These are phyloP conservation scores for Campylorhamphus procurvoides DNA, from an alignment of 2,113 vertebrate species.

Conservation along the genomic window DNA sequence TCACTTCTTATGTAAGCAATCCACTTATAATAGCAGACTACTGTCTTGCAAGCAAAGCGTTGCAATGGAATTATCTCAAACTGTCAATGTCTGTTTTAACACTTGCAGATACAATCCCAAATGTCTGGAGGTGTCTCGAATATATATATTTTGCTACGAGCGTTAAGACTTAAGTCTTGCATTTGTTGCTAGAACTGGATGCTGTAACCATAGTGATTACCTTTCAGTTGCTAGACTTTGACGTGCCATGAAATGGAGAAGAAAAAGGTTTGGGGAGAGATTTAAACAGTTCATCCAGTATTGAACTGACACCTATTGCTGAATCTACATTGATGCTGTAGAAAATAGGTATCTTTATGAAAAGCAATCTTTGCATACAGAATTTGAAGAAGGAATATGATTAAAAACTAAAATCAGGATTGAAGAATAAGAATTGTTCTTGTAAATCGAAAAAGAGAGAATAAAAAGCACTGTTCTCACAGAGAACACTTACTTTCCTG, in stretches of 20 bases:
- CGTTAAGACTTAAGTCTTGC: neutral
- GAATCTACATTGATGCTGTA: neutral
- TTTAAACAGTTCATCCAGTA: neutral
- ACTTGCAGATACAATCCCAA: neutral
- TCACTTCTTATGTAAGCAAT: constrained; percentile 11
- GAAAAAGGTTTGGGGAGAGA: neutral
- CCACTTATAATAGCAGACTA: neutral
- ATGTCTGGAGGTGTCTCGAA: neutral
- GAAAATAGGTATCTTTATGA: neutral
- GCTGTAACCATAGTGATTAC: constrained; percentile 52
- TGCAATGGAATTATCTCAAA: constrained; percentile 33
- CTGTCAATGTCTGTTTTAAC: neutral
- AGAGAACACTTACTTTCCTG: neutral
- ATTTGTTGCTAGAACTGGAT: neutral
- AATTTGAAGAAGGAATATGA: neutral
- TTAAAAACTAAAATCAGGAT: neutral
- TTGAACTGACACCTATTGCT: neutral
- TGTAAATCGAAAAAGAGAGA: neutral
- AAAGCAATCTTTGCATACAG: neutral
- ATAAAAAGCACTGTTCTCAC: neutral
- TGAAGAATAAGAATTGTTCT: neutral
- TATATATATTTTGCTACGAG: neutral
- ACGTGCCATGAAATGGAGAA: neutral
- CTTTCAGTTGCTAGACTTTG: constrained; percentile 18
- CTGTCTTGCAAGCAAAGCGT: neutral